Evolutionary conservation across 2,113 vertebrate species (phyloP).

Genomic region (Thunnus thynnus): DNA sequence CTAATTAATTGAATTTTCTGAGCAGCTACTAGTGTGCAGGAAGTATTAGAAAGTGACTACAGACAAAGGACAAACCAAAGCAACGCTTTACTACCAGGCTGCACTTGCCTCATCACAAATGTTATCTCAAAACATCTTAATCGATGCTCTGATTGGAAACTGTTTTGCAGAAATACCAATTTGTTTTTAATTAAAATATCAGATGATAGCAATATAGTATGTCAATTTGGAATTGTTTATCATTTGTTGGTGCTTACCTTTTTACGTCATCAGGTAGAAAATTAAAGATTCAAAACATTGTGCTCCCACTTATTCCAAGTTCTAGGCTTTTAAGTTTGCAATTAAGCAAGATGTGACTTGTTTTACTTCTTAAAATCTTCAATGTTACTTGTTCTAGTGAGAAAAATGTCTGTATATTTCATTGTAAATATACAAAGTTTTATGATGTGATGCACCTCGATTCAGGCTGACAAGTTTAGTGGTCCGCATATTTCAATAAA

Average conservation of each 20-base stretch:
- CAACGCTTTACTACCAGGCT: neutral
- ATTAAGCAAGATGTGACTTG: neutral
- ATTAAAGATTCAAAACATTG: neutral
- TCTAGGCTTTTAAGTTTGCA: neutral
- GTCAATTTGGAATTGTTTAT: slow-evolving; percentile 5
- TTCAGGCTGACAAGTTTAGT: neutral
- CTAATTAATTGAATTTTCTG: slow-evolving; percentile 62
- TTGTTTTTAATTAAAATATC: slow-evolving; percentile 59
- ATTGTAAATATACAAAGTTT: neutral
- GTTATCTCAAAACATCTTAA: slow-evolving; percentile 44
- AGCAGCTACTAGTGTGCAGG: slow-evolving; percentile 6
- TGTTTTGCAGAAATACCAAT: slow-evolving; percentile 24
- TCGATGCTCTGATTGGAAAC: slow-evolving; percentile 30
- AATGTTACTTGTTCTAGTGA: too few species aligned
- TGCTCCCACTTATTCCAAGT: neutral
- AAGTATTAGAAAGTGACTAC: slow-evolving; percentile 17
- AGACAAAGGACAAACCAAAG: slow-evolving; percentile 24
- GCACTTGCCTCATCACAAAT: neutral
- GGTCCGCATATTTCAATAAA: neutral
- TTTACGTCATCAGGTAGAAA: neutral
- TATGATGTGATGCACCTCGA: neutral
- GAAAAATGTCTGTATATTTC: too few species aligned
- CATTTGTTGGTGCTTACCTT: slow-evolving; percentile 6
- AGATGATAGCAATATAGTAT: slow-evolving; percentile 11
- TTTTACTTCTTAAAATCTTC: neutral